Conservation (phyloP, 2,888 invertebrate species). For the Clivina fossor region DNA sequence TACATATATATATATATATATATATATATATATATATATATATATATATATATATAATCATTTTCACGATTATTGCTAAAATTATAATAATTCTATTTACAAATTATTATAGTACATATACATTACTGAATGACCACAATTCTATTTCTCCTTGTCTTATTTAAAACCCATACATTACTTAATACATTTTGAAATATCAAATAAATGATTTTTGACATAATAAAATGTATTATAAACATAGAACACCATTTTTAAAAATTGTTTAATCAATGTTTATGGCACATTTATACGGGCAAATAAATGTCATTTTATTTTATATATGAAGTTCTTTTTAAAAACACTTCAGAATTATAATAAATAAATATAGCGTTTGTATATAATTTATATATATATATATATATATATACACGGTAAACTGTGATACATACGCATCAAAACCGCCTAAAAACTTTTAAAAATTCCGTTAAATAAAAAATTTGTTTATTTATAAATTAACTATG, state of each 20-base stretch:
- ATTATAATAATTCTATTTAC: conserved; percentile 26
- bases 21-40: conserved; percentile 30
- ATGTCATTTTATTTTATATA: too few relatives aligned
- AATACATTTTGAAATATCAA: too few relatives aligned
- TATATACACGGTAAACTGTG: conserved; percentile 1
- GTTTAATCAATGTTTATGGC: too few relatives aligned
- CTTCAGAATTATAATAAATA: too few relatives aligned
- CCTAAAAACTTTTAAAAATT: too few relatives aligned
- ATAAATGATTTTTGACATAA: too few relatives aligned
- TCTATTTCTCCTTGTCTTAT: conserved; percentile 13
- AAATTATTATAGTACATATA: conserved; percentile 20
- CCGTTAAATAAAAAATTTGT: too few relatives aligned
- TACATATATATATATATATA: conserved; percentile 32
- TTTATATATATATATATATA: conserved; percentile 9
- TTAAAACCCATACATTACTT: conserved; percentile 8
- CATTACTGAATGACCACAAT: conserved; percentile 23
- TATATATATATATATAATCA: conserved; percentile 10
- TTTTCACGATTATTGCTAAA: conserved; percentile 24
- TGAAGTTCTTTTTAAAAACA: too few relatives aligned
- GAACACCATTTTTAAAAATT: too few relatives aligned
- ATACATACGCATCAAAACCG: neutral
- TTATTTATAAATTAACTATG: too few relatives aligned
- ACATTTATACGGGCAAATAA: too few relatives aligned
- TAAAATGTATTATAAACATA: neutral
- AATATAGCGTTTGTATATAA: too few relatives aligned